Evolutionary conservation across 2,888 invertebrate species (phyloP).

Genomic region (Heliconius cydno): DNA sequence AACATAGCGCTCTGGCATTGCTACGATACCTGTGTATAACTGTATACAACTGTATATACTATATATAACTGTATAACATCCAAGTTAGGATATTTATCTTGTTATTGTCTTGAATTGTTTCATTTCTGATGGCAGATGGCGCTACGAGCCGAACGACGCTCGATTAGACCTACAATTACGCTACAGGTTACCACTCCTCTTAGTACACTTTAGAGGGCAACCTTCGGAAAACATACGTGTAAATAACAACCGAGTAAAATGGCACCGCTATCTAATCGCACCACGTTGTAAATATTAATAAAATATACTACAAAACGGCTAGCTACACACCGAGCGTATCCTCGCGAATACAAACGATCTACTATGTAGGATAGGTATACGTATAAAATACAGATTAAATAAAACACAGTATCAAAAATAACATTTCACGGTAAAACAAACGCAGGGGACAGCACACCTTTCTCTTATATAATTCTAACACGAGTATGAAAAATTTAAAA

Average conservation of each 20-base stretch:
- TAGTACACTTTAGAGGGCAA: conserved; percentile 65
- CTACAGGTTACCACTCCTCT: conserved; percentile 40
- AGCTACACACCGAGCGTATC: conserved; percentile 42
- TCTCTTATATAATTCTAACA: conserved; percentile 26
- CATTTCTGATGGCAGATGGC: not conserved
- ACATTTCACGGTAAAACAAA: conserved; percentile 46
- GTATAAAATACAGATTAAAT: conserved; percentile 46
- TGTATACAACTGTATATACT: no score
- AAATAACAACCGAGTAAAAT: conserved; percentile 78
- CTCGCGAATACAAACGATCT: conserved; percentile 45
- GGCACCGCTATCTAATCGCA: conserved; percentile 78
- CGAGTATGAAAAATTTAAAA: conserved; percentile 29
- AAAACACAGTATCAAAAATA: conserved; percentile 49
- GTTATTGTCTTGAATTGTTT: not conserved
- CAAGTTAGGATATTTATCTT: not conserved
- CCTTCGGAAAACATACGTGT: conserved; percentile 70
- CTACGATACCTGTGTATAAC: not conserved
- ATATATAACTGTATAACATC: no score
- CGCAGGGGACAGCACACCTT: conserved; percentile 38
- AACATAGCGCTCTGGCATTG: conserved; percentile 16
- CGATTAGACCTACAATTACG: conserved; percentile 48
- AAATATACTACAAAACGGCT: conserved; percentile 47
- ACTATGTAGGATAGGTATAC: conserved; percentile 41
- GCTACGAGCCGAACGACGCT: conserved; percentile 49
- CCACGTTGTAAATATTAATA: conserved; percentile 56